A percentile compares a stretch with the other conserved stretches of the same genome.
Conservation (phyloP, 1,140 invertebrate genomes). For the Maconellicoccus hirsutus region DNA sequence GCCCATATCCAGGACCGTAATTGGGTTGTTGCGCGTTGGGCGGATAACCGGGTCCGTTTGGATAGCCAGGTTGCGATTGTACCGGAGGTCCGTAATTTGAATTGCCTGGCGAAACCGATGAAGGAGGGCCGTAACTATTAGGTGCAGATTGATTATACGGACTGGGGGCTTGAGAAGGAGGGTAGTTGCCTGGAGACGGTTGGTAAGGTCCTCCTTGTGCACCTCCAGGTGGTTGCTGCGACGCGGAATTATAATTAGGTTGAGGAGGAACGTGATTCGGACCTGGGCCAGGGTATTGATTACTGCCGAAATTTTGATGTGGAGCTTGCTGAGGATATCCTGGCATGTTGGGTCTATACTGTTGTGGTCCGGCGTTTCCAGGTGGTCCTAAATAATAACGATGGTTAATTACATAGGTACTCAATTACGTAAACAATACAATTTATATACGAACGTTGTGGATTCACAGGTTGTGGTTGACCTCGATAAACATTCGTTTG, state of each 20-base stretch:
- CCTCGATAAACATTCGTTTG: background rate
- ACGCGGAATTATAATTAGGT: conserved; percentile 3
- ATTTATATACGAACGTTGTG: background rate
- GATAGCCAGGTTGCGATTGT: background rate
- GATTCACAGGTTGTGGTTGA: conserved; percentile 5
- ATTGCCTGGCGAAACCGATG: background rate
- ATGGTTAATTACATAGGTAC: background rate
- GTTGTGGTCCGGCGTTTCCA: background rate
- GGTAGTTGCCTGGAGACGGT: background rate
- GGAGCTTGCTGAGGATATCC: conserved; percentile 10
- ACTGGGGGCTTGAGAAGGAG: background rate
- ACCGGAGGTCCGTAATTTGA: background rate
- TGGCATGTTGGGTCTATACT: background rate
- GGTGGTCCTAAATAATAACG: background rate
- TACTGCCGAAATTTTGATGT: background rate
- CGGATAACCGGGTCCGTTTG: conserved; percentile 4
- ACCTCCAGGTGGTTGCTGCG: background rate
- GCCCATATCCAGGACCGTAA: background rate
- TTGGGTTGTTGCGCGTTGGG: background rate
- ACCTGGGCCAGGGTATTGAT: background rate
- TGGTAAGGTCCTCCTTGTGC: conserved; percentile 1
- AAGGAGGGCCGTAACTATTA: background rate
- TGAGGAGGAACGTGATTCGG: conserved; percentile 4
- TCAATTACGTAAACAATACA: background rate
- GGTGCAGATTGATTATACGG: conserved; percentile 9